Evolutionary conservation across 2,888 invertebrate species (phyloP).

Genomic region (Melanostoma mellinum): DNA sequence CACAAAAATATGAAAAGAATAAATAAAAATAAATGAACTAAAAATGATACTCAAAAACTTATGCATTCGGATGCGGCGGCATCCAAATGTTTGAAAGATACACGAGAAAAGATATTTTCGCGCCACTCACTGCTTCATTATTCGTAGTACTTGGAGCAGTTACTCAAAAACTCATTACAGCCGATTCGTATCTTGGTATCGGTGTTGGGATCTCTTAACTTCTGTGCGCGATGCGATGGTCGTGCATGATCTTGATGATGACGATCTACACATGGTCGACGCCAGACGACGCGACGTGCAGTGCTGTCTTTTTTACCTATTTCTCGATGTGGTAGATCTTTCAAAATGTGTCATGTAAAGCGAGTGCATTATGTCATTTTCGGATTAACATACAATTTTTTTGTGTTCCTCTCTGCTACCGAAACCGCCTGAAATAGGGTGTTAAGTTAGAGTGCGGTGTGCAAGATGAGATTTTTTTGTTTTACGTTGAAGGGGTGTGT

Average conservation of each 20-base stretch:
- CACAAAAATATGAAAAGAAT: slow-evolving; percentile 7
- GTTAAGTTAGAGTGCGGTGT: not conserved
- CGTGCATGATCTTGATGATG: slow-evolving; percentile 38
- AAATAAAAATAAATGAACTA: slow-evolving; percentile 29
- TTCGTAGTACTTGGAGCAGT: slow-evolving; percentile 41
- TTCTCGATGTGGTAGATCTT: slow-evolving; percentile 42
- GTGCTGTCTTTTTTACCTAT: not conserved
- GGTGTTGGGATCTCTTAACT: slow-evolving; percentile 36
- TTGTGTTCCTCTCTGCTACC: slow-evolving; percentile 7
- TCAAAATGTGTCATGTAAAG: slow-evolving; percentile 68
- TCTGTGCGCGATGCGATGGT: slow-evolving; percentile 7
- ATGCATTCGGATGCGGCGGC: slow-evolving; percentile 25
- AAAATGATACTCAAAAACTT: slow-evolving; percentile 54
- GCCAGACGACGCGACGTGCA: not conserved
- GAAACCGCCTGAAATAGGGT: too few relatives aligned
- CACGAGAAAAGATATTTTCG: slow-evolving; percentile 37
- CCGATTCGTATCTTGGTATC: slow-evolving; percentile 30
- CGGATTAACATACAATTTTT: slow-evolving; percentile 52
- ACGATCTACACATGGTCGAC: not conserved
- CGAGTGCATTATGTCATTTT: slow-evolving; percentile 66
- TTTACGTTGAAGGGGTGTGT: slow-evolving; percentile 54
- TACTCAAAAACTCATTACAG: slow-evolving; percentile 60
- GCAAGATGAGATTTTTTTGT: not conserved
- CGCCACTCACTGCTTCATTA: slow-evolving; percentile 47
- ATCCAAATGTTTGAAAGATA: slow-evolving; percentile 47